Evolutionary conservation across 2,113 vertebrate genomes (phyloP).

Genomic region (Engraulis encrasicolus): DNA sequence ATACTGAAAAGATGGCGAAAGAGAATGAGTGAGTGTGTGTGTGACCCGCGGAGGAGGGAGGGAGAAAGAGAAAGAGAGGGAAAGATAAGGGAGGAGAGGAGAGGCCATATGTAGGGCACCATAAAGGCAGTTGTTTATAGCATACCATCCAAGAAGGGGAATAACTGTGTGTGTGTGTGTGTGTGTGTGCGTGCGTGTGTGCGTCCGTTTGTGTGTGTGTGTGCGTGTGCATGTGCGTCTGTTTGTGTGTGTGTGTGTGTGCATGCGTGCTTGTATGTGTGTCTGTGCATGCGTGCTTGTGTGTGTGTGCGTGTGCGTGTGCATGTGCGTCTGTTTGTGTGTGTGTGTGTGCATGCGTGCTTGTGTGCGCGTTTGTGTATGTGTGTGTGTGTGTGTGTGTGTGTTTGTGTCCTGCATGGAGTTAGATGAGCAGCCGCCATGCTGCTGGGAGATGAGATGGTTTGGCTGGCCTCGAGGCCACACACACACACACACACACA

Average conservation of each 20-base stretch:
- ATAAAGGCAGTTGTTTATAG: conserved; percentile 97
- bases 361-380: conserved; percentile 21
- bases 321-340: conserved; percentile 45
- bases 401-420: conserved; percentile 81
- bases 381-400: conserved; percentile 76
- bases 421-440: conserved; percentile 89
- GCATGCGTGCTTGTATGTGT: conserved; percentile 74
- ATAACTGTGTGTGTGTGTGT: conserved; percentile 59
- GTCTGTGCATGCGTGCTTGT: no score
- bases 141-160: conserved; percentile 69
- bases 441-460: conserved; percentile 89
- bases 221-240: conserved; percentile 54
- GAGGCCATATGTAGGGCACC: conserved; percentile 81
- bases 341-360: conserved; percentile 57
- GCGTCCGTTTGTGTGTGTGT: conserved; percentile 47
- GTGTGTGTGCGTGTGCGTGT: conserved; percentile 10
- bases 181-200: conserved; percentile 9
- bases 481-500: conserved; percentile 55
- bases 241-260: conserved; percentile 44
- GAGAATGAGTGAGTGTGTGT: conserved; percentile 54
- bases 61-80: conserved; percentile 67
- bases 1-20: conserved; percentile 87
- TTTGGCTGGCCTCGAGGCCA: conserved; percentile 82
- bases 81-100: conserved; percentile 71
- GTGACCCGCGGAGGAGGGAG: conserved; percentile 73